Conservation (phyloP, 2,888 invertebrate genomes). For the Protula sp. region DNA sequence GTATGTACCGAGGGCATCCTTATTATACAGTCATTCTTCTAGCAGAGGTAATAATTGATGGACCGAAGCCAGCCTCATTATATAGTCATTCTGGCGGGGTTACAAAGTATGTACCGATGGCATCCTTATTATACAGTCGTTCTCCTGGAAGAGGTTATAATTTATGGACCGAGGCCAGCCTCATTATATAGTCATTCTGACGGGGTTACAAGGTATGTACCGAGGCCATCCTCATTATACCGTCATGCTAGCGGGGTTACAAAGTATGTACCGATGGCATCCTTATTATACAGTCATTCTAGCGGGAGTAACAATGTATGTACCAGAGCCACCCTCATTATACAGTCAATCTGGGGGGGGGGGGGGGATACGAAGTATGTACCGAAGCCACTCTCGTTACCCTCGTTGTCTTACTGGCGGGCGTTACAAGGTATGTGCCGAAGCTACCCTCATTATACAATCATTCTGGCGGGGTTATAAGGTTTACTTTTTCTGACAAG, state of each 20-base stretch:
- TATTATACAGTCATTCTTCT: conserved; percentile 46
- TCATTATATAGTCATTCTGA: conserved; percentile 27
- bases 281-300: conserved; percentile 48
- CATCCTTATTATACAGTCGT: conserved; percentile 47
- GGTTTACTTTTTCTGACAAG: too few relatives aligned
- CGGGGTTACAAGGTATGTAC: conserved; percentile 42
- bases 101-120: too few relatives aligned
- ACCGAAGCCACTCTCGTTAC: too few relatives aligned
- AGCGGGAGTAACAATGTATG: too few relatives aligned
- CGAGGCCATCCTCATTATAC: conserved; percentile 50
- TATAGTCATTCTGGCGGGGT: conserved; percentile 52
- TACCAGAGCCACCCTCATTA: too few relatives aligned
- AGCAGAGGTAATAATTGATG: conserved; percentile 41
- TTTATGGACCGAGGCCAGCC: too few relatives aligned
- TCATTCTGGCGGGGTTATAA: conserved; percentile 27
- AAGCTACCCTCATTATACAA: conserved; percentile 27
- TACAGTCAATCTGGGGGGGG: conserved; percentile 26
- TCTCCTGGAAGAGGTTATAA: conserved; percentile 51
- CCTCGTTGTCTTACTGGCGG: too few relatives aligned
- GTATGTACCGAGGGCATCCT: conserved; percentile 53
- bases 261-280: conserved; percentile 53
- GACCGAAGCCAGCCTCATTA: conserved; percentile 48
- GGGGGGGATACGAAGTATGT: too few relatives aligned
- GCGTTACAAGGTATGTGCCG: conserved; percentile 42
- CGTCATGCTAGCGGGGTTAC: conserved; percentile 51